Base-by-base conservation (phyloP, 2,113 vertebrate species). In the Neogale vison region DNA sequence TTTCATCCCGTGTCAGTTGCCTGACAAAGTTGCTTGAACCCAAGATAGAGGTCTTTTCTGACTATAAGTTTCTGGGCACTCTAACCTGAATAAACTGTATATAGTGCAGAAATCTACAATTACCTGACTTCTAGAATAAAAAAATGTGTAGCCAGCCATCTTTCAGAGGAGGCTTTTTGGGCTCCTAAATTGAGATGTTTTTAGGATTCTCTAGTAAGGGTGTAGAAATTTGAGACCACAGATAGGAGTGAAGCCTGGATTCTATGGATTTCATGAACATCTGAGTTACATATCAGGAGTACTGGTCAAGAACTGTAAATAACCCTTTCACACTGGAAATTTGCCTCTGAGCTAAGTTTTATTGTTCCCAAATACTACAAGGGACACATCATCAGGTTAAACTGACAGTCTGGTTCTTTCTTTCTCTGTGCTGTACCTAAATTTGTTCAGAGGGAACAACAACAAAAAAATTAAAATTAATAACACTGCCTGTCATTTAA, bases 1-100 rank as follows among this genome's bases (percentile, higher is more conserved):
- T 80, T 81, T 92, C n/a, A 79, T 83, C 69, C 39, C 59, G 42
- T 95, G 79, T 90, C 96, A 90, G 11, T 50, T 50, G 55, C n/a
- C 36, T 85, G 18, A 79, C 74, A 18, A n/a, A 34, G 15, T 63
- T 45, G 61, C 52, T 59, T 63, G 17, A 36, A 82, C 31, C 18
- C 14, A 91, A 52, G 11, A 50, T 50, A 29, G 7, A 74, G 8
- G 1, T 6, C 29, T 86, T 93, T 93, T 90, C 52, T 83, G n/a
- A 80, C 47, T 15, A 7, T 2, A 34, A 1, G 6, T 82, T 86
- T 61, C 52, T 52, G 34, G 36, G 20, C 1, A 59, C 3, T 39
- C 4, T 92, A 47, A 79, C 15, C 8, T 47, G n/a, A 77, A 14
- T 0, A 61, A 65, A 21, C 55, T 77, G 39, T 24, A 42, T 11